Evolutionary conservation across 1,140 invertebrate genomes (phyloP), one percentile per base, ranked within the genome.

Genomic region (Drosophila ercepeae): DNA sequence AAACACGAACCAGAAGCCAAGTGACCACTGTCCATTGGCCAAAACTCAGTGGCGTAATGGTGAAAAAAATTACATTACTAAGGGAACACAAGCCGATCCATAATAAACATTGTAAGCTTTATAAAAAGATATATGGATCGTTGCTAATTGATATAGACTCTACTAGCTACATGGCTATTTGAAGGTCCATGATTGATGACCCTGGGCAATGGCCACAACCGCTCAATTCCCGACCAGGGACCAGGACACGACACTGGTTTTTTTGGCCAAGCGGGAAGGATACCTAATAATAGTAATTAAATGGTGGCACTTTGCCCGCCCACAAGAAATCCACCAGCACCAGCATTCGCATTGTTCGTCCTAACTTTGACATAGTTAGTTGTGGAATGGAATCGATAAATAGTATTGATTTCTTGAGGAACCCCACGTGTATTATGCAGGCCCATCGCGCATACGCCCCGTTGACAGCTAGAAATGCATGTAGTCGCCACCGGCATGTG

Each of bases 341-440:
- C 53, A 75, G 29, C 78, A 68, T 82, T 84, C 59, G 68, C 67
- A 86, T 86, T 73, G 72, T 54, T 65, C 25, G 76, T 51, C 72
- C 48, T 88, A 88, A 76, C 81, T 82, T 88, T 88, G 82, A 86
- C 82, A 86, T 77, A 86, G 48, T 86, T 86, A 49, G 45, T 68
- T 45, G 34, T 63, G 21, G 25, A 29, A 18, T 16, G 41, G 64
- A 86, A 86, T 86, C 81, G 19, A 86, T 86, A 81, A 81, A 70
- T 63, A 51, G 8, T 81, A 86, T 86, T 44, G 81, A 86, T 86
- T 82, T 53, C 25, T 27, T 34, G 59, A 55, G 19, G 14, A 7
- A n/a, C 39, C 39, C 39, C 39, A 42, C 16, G 46, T 54, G 23
- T 21, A 19, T 34, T 52, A 29, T 32, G 45, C 48, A 63, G 49